These are phyloP conservation scores for Nudaria mundana DNA, from an alignment of 2,888 invertebrate genomes.

Conservation along the genomic window DNA sequence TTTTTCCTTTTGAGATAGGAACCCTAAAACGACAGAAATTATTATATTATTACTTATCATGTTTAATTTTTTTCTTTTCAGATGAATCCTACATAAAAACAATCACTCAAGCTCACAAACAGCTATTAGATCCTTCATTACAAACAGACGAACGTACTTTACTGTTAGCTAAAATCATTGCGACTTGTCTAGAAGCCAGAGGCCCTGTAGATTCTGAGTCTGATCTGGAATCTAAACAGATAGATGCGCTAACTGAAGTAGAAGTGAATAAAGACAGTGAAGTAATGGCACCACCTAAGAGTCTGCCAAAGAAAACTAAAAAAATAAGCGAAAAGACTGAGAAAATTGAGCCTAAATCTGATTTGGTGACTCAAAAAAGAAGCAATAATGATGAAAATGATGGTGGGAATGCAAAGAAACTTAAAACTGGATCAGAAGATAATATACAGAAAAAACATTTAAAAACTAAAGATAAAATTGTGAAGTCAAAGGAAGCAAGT, in stretches of 20 bases:
- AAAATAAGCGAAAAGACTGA: conserved; percentile 30
- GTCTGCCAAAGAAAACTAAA: conserved; percentile 55
- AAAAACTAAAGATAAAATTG: conserved; percentile 10
- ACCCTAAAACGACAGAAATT: too few species aligned
- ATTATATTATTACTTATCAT: too few species aligned
- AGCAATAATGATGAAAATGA: conserved; percentile 9
- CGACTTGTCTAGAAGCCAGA: conserved; percentile 53
- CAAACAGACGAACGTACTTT: conserved; percentile 58
- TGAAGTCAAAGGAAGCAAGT: conserved; percentile 5
- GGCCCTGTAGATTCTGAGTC: conserved; percentile 41
- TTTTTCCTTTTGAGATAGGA: too few species aligned
- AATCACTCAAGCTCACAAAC: conserved; percentile 51
- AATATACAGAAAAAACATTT: conserved; percentile 4
- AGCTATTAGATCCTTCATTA: conserved; percentile 51
- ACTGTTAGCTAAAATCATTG: conserved; percentile 56
- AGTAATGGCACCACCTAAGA: conserved; percentile 65
- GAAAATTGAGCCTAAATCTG: conserved; percentile 13
- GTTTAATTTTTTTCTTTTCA: too few species aligned
- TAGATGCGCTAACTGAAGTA: conserved; percentile 21
- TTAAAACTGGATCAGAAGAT: conserved; percentile 5
- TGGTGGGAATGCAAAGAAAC: conserved; percentile 10
- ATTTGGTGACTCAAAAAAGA: conserved; percentile 14
- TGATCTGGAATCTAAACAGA: conserved; percentile 27
- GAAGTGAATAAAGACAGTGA: conserved; percentile 35
- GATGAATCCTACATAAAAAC: conserved; percentile 57